phyloP scores from a whole-genome alignment of 2,888 invertebrate genomes.

The Ophioninae sp. region DNA sequence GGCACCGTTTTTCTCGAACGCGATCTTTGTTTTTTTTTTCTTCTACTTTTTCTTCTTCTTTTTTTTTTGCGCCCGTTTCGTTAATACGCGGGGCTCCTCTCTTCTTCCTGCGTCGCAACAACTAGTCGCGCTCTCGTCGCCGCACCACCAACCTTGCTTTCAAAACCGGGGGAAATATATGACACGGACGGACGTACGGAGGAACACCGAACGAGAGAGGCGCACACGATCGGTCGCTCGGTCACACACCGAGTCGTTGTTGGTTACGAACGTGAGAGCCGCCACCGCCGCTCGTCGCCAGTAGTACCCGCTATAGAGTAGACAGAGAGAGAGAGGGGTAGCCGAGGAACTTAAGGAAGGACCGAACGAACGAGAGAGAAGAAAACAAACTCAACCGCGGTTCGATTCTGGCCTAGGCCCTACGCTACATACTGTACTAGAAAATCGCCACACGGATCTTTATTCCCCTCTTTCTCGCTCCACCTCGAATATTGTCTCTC shows the following conservation, averaged over 20 bases:
- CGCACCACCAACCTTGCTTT: conserved; percentile 76
- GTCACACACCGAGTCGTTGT: conserved; percentile 64
- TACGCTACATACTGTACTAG: conserved; percentile 61
- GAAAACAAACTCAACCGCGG: conserved; percentile 71
- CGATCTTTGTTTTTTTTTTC: conserved; percentile 12
- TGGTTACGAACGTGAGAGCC: conserved; percentile 45
- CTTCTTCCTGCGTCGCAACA: conserved; percentile 79
- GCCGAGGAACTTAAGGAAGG: not conserved
- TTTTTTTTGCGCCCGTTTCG: conserved; percentile 12
- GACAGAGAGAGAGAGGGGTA: conserved; percentile 24
- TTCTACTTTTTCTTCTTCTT: not conserved
- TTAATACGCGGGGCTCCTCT: conserved; percentile 67
- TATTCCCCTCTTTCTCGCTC: conserved; percentile 28
- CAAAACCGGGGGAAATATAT: conserved; percentile 78
- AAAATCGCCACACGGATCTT: conserved; percentile 55
- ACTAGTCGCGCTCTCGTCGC: conserved; percentile 67
- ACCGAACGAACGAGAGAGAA: conserved; percentile 51
- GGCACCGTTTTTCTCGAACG: conserved; percentile 56
- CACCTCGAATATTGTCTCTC: not conserved
- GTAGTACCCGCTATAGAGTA: conserved; percentile 7
- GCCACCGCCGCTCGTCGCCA: conserved; percentile 57
- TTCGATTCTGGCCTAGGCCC: conserved; percentile 75
- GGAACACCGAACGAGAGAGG: conserved; percentile 51
- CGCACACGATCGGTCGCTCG: conserved; percentile 74
- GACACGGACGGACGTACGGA: conserved; percentile 72